Percentiles rank a stretch among this genome's conserved stretches.
Conservation (phyloP, 2,797 vertebrate species). For the Xerus rutilus region DNA sequence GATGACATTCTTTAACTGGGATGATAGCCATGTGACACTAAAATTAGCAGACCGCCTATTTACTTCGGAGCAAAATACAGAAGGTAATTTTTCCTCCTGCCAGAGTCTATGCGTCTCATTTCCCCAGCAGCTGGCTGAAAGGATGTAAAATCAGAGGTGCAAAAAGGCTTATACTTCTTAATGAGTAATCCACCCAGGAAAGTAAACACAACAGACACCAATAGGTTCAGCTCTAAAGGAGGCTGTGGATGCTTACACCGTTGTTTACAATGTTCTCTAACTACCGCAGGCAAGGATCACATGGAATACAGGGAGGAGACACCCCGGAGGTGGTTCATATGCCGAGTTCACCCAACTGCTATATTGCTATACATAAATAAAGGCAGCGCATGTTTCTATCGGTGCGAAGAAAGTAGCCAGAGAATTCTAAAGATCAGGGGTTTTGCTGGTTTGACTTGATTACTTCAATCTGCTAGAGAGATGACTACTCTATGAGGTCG, state of each 20-base stretch:
- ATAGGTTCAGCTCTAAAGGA: slow-evolving; percentile 51
- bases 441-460: neutral
- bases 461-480: neutral
- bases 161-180: slow-evolving; percentile 75
- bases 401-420: neutral
- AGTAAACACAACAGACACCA: slow-evolving; percentile 78
- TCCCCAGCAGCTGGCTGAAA: slow-evolving; percentile 80
- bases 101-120: slow-evolving; percentile 61
- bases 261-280: slow-evolving; percentile 75
- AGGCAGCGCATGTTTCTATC: neutral
- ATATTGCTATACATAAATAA: neutral
- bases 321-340: slow-evolving; percentile 57
- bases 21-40: slow-evolving; percentile 58
- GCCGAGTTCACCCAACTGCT: slow-evolving; percentile 52
- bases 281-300: slow-evolving; percentile 69
- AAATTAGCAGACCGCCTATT: slow-evolving; percentile 73
- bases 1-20: slow-evolving; percentile 72
- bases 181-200: slow-evolving; percentile 77
- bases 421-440: neutral
- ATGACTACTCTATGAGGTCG: neutral
- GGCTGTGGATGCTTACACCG: slow-evolving; percentile 62
- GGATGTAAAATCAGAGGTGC: slow-evolving; percentile 69
- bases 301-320: slow-evolving; percentile 20
- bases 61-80: slow-evolving; percentile 77
- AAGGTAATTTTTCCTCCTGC: slow-evolving; percentile 76